Conservation (phyloP, 35 echinoderm and acorn worm species). For the Ophiothrix spiculata region DNA sequence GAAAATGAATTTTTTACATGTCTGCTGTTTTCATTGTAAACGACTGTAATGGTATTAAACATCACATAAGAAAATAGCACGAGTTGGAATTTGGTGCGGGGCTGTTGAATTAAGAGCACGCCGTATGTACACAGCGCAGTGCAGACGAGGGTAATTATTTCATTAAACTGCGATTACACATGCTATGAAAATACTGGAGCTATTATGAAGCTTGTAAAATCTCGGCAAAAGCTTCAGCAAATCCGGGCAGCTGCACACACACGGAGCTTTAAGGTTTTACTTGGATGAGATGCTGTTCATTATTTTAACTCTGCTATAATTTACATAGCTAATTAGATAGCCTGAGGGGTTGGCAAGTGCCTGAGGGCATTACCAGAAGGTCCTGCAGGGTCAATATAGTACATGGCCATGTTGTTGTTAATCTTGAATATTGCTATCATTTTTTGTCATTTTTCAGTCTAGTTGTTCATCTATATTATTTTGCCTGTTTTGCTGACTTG, state of each 20-base stretch:
- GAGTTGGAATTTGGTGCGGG: background rate
- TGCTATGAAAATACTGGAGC: conserved; percentile 7
- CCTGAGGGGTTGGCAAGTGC: background rate
- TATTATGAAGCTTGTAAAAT: background rate
- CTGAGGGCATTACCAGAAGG: background rate
- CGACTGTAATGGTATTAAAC: conserved; percentile 2
- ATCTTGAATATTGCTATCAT: too few species aligned
- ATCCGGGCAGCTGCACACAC: conserved; percentile 1
- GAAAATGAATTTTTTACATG: conserved; percentile 7
- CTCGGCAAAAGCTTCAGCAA: background rate
- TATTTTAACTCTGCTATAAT: conserved; percentile 5
- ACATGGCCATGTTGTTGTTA: too few species aligned
- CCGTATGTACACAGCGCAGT: background rate
- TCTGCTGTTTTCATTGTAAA: background rate
- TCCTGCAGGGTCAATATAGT: too few species aligned
- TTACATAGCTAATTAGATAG: background rate
- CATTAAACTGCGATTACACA: conserved; percentile 6
- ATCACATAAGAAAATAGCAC: background rate
- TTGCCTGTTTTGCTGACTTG: too few species aligned
- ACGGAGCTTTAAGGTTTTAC: background rate
- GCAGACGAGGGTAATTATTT: background rate
- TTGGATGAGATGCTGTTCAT: background rate
- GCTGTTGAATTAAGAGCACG: background rate
- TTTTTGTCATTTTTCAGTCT: too few species aligned
- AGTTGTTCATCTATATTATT: too few species aligned